phyloP scores from a whole-genome alignment of 2,888 invertebrate genomes.

The Andricus curvator region DNA sequence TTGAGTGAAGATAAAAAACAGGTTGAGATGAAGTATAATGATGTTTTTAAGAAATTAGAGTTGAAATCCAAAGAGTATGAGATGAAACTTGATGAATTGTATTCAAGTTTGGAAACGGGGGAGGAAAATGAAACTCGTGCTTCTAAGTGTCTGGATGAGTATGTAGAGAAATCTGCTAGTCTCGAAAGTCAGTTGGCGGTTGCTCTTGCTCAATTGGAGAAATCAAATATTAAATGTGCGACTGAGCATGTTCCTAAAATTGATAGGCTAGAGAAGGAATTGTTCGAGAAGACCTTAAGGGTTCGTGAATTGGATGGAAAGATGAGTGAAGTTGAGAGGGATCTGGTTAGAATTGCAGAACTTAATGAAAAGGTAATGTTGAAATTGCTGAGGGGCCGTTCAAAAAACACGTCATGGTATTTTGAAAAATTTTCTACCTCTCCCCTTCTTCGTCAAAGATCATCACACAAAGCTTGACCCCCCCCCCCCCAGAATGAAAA shows the following conservation, averaged over 20 bases:
- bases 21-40: slow-evolving; percentile 51
- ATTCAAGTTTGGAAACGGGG: slow-evolving; percentile 54
- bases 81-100: slow-evolving; percentile 51
- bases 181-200: slow-evolving; percentile 61
- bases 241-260: slow-evolving; percentile 63
- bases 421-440: too few relatives aligned
- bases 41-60: slow-evolving; percentile 48
- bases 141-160: slow-evolving; percentile 57
- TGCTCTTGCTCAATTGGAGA: slow-evolving; percentile 57
- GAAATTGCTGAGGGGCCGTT: neutral
- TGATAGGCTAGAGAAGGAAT: slow-evolving; percentile 59
- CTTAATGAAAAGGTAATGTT: slow-evolving; percentile 58
- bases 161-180: slow-evolving; percentile 54
- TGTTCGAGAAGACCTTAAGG: slow-evolving; percentile 52
- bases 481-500: too few relatives aligned
- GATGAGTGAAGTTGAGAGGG: slow-evolving; percentile 52
- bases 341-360: slow-evolving; percentile 52
- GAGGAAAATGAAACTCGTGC: slow-evolving; percentile 57
- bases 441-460: too few relatives aligned
- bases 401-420: too few relatives aligned
- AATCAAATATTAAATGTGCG: slow-evolving; percentile 52
- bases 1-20: slow-evolving; percentile 53
- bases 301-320: slow-evolving; percentile 55
- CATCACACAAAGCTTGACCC: too few relatives aligned
- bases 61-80: slow-evolving; percentile 54